Conservation (phyloP, 2,888 invertebrate species). For the Pomacea canaliculata region DNA sequence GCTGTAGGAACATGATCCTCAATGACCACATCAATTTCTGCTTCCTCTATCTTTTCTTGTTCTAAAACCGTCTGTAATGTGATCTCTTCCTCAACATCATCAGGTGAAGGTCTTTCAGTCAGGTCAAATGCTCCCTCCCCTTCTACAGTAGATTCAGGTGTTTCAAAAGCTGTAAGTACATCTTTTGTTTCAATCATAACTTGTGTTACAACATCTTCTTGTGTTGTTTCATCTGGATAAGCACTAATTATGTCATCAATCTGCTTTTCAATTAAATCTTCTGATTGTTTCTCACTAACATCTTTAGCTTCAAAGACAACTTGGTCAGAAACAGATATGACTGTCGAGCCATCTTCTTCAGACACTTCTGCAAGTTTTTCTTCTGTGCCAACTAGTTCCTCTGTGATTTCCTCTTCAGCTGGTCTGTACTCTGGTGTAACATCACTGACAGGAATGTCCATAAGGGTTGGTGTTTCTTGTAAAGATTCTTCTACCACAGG, state of each 20-base stretch:
- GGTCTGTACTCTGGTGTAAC: neutral
- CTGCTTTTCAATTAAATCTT: conserved; percentile 20
- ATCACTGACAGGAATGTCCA: conserved; percentile 73
- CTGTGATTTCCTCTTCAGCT: conserved; percentile 71
- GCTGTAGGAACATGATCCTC: conserved; percentile 9
- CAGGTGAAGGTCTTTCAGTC: conserved; percentile 10
- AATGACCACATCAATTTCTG: conserved; percentile 46
- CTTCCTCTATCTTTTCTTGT: conserved; percentile 52
- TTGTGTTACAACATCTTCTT: conserved; percentile 71
- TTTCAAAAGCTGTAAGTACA: conserved; percentile 7
- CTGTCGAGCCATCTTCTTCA: conserved; percentile 17
- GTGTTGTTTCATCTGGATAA: conserved; percentile 30
- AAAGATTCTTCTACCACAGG: conserved; percentile 6
- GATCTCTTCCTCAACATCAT: conserved; percentile 25
- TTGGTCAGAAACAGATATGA: conserved; percentile 40
- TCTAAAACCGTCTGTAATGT: conserved; percentile 1
- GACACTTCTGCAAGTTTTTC: conserved; percentile 14
- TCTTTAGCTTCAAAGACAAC: conserved; percentile 31
- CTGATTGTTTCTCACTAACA: conserved; percentile 27
- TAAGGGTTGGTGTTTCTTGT: neutral
- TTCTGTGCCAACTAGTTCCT: conserved; percentile 73
- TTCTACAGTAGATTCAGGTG: conserved; percentile 13
- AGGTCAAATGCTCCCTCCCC: conserved; percentile 17
- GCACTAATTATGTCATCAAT: conserved; percentile 29
- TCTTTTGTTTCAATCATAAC: conserved; percentile 69